Evolutionary conservation across 2,797 vertebrate species (phyloP).

Genomic region (Sebastes kiyomatsui): DNA sequence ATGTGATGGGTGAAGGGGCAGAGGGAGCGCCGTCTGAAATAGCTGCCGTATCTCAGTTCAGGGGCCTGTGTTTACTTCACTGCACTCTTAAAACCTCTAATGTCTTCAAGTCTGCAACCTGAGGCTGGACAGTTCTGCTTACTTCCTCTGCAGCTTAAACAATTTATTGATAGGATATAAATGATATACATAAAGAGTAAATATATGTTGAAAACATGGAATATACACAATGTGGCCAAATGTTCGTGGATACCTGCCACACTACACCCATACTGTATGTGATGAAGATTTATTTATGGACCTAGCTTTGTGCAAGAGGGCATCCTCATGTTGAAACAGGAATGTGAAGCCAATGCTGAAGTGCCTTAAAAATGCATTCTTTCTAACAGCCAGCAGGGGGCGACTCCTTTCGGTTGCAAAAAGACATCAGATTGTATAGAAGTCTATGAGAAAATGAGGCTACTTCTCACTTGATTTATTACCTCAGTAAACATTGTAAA

Average conservation of each 20-base stretch:
- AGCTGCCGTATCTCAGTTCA: constrained; percentile 14
- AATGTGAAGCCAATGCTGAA: background rate
- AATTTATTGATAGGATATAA: background rate
- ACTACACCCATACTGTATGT: background rate
- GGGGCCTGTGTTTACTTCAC: background rate
- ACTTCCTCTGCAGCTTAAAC: background rate
- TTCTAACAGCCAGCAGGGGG: no score
- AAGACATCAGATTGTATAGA: fast-evolving
- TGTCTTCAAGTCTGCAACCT: background rate
- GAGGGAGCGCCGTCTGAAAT: constrained; percentile 17
- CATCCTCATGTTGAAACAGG: background rate
- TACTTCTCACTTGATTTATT: no score
- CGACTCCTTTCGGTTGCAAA: no score
- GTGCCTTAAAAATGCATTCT: fast-evolving
- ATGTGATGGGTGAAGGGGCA: constrained; percentile 13
- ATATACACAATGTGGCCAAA: background rate
- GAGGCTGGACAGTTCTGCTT: no score
- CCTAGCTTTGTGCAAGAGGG: background rate
- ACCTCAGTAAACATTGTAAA: no score
- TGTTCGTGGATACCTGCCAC: background rate
- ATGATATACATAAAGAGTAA: background rate
- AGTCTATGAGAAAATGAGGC: no score
- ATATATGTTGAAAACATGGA: background rate
- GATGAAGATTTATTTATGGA: background rate
- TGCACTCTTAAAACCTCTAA: background rate